Evolutionary conservation across 2,888 invertebrate species (phyloP).

Genomic region (Dione vanillae): DNA sequence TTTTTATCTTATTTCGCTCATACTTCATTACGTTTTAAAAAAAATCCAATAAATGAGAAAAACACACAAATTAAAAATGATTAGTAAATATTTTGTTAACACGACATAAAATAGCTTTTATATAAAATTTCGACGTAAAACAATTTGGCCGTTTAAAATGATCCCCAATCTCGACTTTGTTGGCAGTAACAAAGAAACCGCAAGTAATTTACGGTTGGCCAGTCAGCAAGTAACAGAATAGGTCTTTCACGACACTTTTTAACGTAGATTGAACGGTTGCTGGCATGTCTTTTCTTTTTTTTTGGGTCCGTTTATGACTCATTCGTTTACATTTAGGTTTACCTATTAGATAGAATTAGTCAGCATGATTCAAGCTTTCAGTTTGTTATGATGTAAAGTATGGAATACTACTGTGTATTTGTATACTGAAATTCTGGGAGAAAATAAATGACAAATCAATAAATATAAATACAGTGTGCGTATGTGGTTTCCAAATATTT

Average conservation of each 20-base stretch:
- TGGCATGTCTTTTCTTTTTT: slow-evolving; percentile 42
- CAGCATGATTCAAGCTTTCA: slow-evolving; percentile 23
- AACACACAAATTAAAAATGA: too few relatives aligned
- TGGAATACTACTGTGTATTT: too few relatives aligned
- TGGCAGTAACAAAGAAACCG: slow-evolving; percentile 19
- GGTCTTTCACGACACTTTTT: slow-evolving; percentile 40
- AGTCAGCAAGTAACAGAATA: slow-evolving; percentile 39
- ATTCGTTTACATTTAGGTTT: slow-evolving; percentile 32
- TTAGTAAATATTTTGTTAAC: background rate
- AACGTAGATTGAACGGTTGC: slow-evolving; percentile 42
- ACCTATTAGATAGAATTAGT: slow-evolving; percentile 26
- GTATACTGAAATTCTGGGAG: too few relatives aligned
- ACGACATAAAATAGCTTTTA: background rate
- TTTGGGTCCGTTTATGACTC: slow-evolving; percentile 38
- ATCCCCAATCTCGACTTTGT: slow-evolving; percentile 6
- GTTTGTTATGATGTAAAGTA: too few relatives aligned
- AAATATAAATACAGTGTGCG: too few relatives aligned
- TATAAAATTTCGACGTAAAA: background rate
- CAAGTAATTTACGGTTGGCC: slow-evolving; percentile 35
- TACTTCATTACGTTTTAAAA: too few relatives aligned
- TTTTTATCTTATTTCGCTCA: too few relatives aligned
- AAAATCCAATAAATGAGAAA: too few relatives aligned
- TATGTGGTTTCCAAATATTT: too few relatives aligned
- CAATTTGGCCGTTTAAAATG: background rate
- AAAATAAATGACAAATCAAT: too few relatives aligned